Evolutionary conservation across 2,888 invertebrate species (phyloP).

Genomic region (Orthonychiurus folsomi): DNA sequence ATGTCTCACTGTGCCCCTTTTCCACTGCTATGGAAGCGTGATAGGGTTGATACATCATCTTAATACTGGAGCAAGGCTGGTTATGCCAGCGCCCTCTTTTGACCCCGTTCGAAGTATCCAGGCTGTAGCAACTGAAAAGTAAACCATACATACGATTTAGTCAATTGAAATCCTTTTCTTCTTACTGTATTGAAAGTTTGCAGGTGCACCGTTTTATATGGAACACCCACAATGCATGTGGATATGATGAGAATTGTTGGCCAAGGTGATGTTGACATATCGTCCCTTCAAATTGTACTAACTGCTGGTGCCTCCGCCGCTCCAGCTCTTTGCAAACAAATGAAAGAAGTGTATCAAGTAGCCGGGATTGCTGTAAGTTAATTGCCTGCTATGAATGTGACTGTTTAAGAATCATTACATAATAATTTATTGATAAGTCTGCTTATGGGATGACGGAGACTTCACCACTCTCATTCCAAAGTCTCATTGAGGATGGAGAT

Average conservation of each 20-base stretch:
- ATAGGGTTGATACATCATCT: constrained; percentile 53
- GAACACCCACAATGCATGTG: constrained; percentile 68
- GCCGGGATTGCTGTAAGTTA: background rate
- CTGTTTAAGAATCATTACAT: background rate
- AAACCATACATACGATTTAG: constrained; percentile 43
- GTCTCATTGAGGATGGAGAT: constrained; percentile 46
- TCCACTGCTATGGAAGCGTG: constrained; percentile 70
- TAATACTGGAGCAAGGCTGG: constrained; percentile 54
- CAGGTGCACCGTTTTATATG: constrained; percentile 61
- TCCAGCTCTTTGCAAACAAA: constrained; percentile 44
- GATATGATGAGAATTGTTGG: constrained; percentile 55
- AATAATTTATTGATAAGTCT: constrained; percentile 43
- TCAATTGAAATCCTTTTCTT: constrained; percentile 41
- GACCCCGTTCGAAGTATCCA: constrained; percentile 48
- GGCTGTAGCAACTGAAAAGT: constrained; percentile 58
- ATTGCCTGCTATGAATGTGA: background rate
- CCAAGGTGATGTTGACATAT: constrained; percentile 44
- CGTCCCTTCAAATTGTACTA: constrained; percentile 49
- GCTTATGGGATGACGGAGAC: constrained; percentile 56
- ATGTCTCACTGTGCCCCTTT: constrained; percentile 56
- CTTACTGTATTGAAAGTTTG: constrained; percentile 48
- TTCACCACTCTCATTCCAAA: constrained; percentile 52
- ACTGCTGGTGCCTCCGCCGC: constrained; percentile 67
- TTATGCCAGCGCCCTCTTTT: constrained; percentile 54
- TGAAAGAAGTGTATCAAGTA: constrained; percentile 23